Evolutionary conservation across 2,888 invertebrate genomes (phyloP), one percentile per base, ranked within the genome.

Genomic region (Dryobotodes eremita): DNA sequence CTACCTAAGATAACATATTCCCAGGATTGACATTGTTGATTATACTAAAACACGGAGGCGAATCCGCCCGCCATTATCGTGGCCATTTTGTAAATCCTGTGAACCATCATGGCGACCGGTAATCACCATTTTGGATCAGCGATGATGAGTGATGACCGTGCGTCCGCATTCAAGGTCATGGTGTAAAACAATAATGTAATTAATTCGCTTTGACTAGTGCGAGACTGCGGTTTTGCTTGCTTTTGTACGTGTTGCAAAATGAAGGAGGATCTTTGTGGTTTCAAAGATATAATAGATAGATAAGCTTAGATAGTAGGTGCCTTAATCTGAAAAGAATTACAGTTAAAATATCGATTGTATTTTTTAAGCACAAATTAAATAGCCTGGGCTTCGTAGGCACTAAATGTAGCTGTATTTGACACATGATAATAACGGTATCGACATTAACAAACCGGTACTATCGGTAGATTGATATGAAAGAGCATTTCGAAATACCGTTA

Each of bases 111-210:
- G 91, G 79, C 94, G 95, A 95, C 94, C 95, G 90, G 89, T 90
- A 94, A 96, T 96, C 96, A 71, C 74, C 53, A 88, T 89, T 93
- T 92, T 85, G 88, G 88, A 96, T 96, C 96, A 92, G 93, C 88
- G 91, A 92, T 94, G 92, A 94, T 93, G 92, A 93, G 88, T 92
- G 93, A 94, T 95, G 94, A 94, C 94, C 93, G 92, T 88, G 91
- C 86, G 92, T 92, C 94, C 95, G 93, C 93, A 85, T 88, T 88
- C 95, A 96, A 96, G 96, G 96, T 94, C 95, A 95, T 92, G 89
- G 83, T 89, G 87, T 91, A 89, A 92, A 94, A 95, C 94, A 95
- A 95, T 94, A 93, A 92, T 89, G 92, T 94, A 94, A 94, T 95
- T 95, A 94, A 94, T 92, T 94, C 91, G 91, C 48, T 71, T 73